Percentiles rank a stretch among this genome's conserved stretches.
Evolutionary conservation across 2,888 invertebrate species (phyloP).

Genomic region (Trichopoda pennipes): DNA sequence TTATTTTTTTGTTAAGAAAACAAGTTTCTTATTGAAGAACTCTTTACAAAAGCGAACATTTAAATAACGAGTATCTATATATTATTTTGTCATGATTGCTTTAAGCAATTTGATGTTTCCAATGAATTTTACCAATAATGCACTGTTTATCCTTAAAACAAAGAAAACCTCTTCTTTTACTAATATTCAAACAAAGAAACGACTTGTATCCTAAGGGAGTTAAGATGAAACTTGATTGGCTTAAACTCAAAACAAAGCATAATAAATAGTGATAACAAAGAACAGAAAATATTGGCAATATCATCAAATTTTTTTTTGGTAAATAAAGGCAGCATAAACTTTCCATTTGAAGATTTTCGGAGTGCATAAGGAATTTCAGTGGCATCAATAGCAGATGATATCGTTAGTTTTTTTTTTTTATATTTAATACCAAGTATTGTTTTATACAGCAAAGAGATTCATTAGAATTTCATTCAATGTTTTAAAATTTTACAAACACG

Average conservation of each 20-base stretch:
- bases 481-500: neutral
- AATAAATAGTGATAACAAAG: conserved; percentile 28
- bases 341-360: conserved; percentile 20
- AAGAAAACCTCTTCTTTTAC: conserved; percentile 9
- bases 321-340: neutral
- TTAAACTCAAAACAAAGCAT: neutral
- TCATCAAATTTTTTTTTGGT: neutral
- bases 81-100: neutral
- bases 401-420: neutral
- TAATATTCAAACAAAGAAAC: neutral
- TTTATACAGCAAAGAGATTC: neutral
- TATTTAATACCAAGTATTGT: neutral
- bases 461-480: conserved; percentile 8
- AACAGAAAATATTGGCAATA: neutral
- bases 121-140: conserved; percentile 18
- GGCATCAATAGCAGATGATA: conserved; percentile 9
- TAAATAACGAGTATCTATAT: no score
- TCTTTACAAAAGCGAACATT: no score
- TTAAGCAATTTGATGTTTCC: neutral
- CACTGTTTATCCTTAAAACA: conserved; percentile 9
- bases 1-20: no score
- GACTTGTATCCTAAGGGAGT: conserved; percentile 42
- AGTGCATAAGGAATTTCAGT: conserved; percentile 25
- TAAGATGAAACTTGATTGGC: conserved; percentile 18
- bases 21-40: no score